Conservation (phyloP, 1,140 invertebrate species). For the Micrasema minimum region DNA sequence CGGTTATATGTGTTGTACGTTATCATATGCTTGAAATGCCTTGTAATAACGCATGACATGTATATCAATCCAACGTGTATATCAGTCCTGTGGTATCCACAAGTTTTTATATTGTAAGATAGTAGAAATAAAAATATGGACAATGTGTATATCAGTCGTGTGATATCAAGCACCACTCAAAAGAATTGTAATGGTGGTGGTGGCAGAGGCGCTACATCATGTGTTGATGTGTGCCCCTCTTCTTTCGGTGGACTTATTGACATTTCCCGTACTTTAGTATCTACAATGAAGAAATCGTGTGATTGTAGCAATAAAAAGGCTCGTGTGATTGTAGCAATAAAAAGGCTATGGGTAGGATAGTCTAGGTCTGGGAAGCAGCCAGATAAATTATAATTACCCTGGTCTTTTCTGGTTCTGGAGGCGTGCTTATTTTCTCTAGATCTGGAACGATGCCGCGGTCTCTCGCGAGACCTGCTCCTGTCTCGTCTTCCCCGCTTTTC, state of each 20-base stretch:
- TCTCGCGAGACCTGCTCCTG: conserved; percentile 55
- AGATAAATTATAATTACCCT: conserved; percentile 26
- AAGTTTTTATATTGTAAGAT: too few relatives aligned
- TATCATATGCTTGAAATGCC: too few relatives aligned
- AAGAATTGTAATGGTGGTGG: too few relatives aligned
- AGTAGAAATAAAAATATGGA: too few relatives aligned
- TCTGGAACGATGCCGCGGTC: conserved; percentile 47
- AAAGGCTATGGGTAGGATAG: too few relatives aligned
- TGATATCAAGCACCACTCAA: too few relatives aligned
- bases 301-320: not conserved
- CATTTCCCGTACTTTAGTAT: conserved; percentile 53
- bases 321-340: not conserved
- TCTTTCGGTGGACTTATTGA: conserved; percentile 52
- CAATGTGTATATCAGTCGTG: too few relatives aligned
- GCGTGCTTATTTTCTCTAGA: conserved; percentile 44
- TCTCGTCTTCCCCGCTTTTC: conserved; percentile 60
- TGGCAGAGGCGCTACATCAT: conserved; percentile 56
- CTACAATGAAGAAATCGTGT: conserved; percentile 37
- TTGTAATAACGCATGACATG: too few relatives aligned
- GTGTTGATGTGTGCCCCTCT: conserved; percentile 49
- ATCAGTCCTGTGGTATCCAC: too few relatives aligned
- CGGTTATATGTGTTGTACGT: too few relatives aligned
- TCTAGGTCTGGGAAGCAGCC: too few relatives aligned
- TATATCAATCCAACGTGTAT: too few relatives aligned
- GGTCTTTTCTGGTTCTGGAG: conserved; percentile 22